Percentiles rank a stretch among this genome's conserved stretches.
These are phyloP conservation scores for Noctilio leporinus DNA, from an alignment of 2,113 vertebrate genomes.

Conservation along the genomic window DNA sequence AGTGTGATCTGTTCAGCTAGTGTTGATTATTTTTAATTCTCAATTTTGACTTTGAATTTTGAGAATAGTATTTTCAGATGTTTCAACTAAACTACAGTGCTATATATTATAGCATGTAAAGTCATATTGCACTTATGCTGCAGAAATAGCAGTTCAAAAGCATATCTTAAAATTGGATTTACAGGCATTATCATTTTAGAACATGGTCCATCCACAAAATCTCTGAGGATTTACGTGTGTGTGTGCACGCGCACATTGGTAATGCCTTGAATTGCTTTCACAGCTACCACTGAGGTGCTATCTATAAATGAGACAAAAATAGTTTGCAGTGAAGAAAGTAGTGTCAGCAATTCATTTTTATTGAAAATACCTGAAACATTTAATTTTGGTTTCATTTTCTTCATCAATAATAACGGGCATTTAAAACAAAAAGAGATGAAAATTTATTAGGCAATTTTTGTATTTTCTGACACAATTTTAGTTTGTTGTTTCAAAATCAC, in stretches of 20 bases:
- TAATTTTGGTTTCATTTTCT: background rate
- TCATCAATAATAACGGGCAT: background rate
- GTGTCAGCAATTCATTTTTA: background rate
- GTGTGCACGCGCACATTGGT: background rate
- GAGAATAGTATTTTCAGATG: slow-evolving; percentile 30
- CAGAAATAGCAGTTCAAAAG: background rate
- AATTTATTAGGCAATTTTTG: background rate
- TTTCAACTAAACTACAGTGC: background rate
- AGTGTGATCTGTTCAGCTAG: background rate
- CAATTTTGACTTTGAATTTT: slow-evolving; percentile 18
- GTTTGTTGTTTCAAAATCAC: background rate
- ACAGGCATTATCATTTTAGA: background rate
- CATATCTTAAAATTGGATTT: background rate
- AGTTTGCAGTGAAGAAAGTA: background rate
- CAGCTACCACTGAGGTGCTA: accelerated
- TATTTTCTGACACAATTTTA: background rate
- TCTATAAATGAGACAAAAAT: background rate
- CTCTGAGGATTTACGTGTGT: background rate
- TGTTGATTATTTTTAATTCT: background rate
- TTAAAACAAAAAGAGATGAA: background rate
- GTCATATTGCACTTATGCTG: background rate
- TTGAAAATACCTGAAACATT: background rate
- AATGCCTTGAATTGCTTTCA: background rate
- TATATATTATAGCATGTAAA: background rate
- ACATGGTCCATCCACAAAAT: background rate